Conservation (phyloP, 2,888 invertebrate genomes). For the Glaucopsyche alexis region DNA sequence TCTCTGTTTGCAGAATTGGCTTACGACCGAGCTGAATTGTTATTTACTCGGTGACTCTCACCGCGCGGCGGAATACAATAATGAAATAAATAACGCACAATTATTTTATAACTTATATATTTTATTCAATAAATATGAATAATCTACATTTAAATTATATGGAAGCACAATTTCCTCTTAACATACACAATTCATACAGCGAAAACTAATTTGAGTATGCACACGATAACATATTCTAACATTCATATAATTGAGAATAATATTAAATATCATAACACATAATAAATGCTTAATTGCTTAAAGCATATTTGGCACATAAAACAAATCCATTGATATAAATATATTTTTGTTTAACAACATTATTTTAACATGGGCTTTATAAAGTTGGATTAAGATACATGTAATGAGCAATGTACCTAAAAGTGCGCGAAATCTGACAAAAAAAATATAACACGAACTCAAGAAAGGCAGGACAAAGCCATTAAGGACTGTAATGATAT, state of each 20-base stretch:
- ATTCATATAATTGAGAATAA: slow-evolving; percentile 23
- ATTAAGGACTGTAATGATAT: neutral
- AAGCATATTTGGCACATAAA: slow-evolving; percentile 24
- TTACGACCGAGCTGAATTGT: no score
- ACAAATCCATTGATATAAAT: slow-evolving; percentile 23
- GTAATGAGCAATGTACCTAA: neutral
- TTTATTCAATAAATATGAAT: slow-evolving; percentile 33
- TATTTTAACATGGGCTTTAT: neutral
- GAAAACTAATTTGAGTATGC: slow-evolving; percentile 24
- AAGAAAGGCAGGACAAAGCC: neutral
- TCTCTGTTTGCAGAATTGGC: no score
- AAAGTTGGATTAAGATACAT: neutral
- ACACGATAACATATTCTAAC: slow-evolving; percentile 26
- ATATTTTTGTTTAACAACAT: neutral
- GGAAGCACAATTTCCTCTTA: slow-evolving; percentile 33
- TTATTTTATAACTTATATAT: slow-evolving; percentile 25
- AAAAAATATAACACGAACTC: neutral
- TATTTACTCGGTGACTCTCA: no score
- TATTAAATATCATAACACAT: slow-evolving; percentile 22
- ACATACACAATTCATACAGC: slow-evolving; percentile 29
- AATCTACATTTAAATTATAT: slow-evolving; percentile 34
- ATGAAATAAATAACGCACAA: slow-evolving; percentile 14
- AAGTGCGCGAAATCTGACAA: no score
- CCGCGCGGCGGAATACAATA: no score
- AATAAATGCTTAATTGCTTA: slow-evolving; percentile 28